Evolutionary conservation across 1,140 invertebrate genomes (phyloP), one percentile per base, ranked within the genome.

Genomic region (Dufourea novaeangliae): DNA sequence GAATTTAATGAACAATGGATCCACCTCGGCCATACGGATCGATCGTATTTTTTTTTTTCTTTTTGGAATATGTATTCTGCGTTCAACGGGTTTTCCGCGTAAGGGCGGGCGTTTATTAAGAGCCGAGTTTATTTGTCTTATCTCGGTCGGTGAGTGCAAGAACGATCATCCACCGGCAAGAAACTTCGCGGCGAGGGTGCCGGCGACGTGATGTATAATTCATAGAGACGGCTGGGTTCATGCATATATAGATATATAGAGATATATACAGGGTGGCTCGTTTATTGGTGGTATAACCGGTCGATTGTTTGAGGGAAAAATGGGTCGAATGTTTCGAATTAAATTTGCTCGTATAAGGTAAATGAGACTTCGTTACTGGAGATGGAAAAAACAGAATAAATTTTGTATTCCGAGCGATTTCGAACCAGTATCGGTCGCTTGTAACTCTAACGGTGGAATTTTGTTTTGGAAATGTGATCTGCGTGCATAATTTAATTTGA

Each of bases 121-220:
- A 83, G 54, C 25, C 20, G 11, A 68, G 70, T 83, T 84, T 83
- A 78, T 70, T 75, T 79, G 64, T 59, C 67, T 83, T 79, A 67
- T 83, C 50, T 74, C 34, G 67, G 29, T 57, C 29, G n/a, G 52
- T 37, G 78, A 69, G 59, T 64, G 44, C 56, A 50, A 56, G 41
- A 34, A 67, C 56, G 79, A 78, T 82, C 52, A 83, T 78, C 63
- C 56, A 52, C 27, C 46, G 68, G 68, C 56, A 62, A 83, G 79
- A 63, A 83, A 83, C 67, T 78, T 83, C 56, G 68, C 68, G 62
- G 68, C 56, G 56, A 82, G 68, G 52, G 66, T 80, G 67, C 50
- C 67, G 56, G 50, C 56, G 39, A 66, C 34, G 68, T 44, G 63
- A 83, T 83, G 79, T 83, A 83, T 83, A 82, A 83, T 83, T 83